Percentiles rank a stretch among this genome's conserved stretches.
Conservation (phyloP, 2,888 invertebrate species). For the Hesperia comma region DNA sequence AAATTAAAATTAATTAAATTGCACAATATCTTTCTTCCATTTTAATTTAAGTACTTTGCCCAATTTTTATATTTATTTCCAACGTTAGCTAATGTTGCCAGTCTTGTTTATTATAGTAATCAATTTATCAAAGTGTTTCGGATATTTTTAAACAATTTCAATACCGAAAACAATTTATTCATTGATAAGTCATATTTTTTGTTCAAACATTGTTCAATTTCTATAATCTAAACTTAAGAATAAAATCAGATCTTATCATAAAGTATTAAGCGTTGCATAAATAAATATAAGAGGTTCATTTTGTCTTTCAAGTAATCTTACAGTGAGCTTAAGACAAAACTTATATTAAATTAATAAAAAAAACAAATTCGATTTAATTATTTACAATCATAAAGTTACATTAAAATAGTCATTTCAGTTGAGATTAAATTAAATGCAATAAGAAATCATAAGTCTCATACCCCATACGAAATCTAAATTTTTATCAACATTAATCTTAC, state of each 20-base stretch:
- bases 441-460: conserved; percentile 16
- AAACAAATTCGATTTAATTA: conserved; percentile 29
- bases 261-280: conserved; percentile 36
- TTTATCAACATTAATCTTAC: not conserved
- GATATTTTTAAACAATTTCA: not conserved
- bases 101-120: conserved; percentile 18
- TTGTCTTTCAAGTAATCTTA: conserved; percentile 28
- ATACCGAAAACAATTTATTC: conserved; percentile 1
- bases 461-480: not conserved
- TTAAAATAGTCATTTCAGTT: conserved; percentile 11
- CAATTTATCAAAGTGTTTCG: conserved; percentile 10
- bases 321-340: conserved; percentile 21
- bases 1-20: conserved; percentile 30
- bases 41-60: conserved; percentile 43
- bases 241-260: conserved; percentile 40
- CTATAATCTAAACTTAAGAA: conserved; percentile 18
- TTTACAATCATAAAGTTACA: conserved; percentile 29
- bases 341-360: conserved; percentile 27
- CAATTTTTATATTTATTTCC: conserved; percentile 17
- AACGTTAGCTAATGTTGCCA: conserved; percentile 16
- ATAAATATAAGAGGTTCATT: conserved; percentile 25
- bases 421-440: conserved; percentile 32
- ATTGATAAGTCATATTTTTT: not conserved
- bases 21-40: conserved; percentile 6
- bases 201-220: not conserved